phyloP scores from a whole-genome alignment of 2,888 invertebrate genomes.

The Watsonalla cultraria region DNA sequence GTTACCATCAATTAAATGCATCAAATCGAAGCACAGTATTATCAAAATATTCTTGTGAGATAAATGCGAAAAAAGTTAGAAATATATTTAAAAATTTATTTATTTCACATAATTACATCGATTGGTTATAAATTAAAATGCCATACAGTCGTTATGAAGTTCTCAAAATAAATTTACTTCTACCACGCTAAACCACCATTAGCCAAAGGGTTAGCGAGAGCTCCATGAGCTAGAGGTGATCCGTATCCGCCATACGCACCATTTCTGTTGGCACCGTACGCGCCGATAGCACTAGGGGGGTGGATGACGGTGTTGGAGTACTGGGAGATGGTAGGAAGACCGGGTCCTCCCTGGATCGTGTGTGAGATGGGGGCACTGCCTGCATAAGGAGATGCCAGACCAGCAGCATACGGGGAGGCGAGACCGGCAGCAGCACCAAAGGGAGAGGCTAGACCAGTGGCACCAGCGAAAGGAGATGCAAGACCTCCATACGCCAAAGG shows the following conservation, averaged over 20 bases:
- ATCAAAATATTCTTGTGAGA: too few species aligned
- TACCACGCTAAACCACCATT: neutral
- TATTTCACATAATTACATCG: neutral
- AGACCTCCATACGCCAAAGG: neutral
- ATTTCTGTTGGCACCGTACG: neutral
- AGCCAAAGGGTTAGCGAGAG: neutral
- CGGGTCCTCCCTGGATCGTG: neutral
- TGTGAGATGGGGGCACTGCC: neutral
- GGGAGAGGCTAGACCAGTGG: slow-evolving; percentile 7
- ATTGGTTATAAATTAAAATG: neutral
- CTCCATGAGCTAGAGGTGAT: neutral
- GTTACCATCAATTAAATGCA: too few species aligned
- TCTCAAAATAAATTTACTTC: neutral
- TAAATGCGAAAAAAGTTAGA: too few species aligned
- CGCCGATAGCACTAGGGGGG: neutral
- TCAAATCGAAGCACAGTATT: too few species aligned
- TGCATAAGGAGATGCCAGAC: slow-evolving; percentile 10
- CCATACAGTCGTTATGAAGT: neutral
- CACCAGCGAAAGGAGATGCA: slow-evolving; percentile 11
- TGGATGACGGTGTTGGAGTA: slow-evolving; percentile 1
- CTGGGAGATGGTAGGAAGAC: neutral
- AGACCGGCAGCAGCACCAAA: slow-evolving; percentile 15
- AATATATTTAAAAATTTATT: neutral
- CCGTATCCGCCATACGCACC: neutral
- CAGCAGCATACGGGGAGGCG: slow-evolving; percentile 13